Evolutionary conservation across 1,140 invertebrate genomes (phyloP).

Genomic region (Paracyclopina nana): DNA sequence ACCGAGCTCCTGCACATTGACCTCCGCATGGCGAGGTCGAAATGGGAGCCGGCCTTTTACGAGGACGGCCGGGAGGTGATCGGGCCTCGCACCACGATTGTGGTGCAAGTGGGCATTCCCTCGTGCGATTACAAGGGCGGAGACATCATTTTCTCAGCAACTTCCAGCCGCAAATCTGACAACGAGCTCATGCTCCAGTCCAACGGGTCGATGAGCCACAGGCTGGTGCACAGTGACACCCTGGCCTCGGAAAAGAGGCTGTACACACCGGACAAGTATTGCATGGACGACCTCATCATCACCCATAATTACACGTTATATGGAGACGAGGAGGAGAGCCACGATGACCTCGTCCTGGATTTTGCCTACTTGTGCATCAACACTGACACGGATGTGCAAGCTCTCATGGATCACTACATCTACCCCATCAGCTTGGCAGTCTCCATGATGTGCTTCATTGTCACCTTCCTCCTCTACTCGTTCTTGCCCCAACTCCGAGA

Average conservation of each 20-base stretch:
- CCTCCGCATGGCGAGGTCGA: no score
- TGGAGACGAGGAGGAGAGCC: not conserved
- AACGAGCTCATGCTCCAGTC: conserved; percentile 2
- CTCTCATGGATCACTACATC: not conserved
- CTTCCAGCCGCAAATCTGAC: not conserved
- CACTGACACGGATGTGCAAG: not conserved
- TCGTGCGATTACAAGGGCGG: not conserved
- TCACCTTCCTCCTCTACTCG: conserved; percentile 9
- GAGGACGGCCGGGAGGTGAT: not conserved
- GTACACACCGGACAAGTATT: not conserved
- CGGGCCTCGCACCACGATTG: not conserved
- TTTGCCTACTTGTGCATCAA: conserved; percentile 6
- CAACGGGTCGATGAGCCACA: conserved; percentile 6
- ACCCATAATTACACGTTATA: not conserved
- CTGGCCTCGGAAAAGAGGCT: not conserved
- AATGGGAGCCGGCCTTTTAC: conserved; percentile 4
- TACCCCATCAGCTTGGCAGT: conserved; percentile 6
- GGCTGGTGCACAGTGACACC: not conserved
- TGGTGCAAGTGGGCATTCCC: not conserved
- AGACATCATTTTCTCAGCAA: not conserved
- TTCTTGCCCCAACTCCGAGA: conserved; percentile 10
- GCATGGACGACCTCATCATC: conserved; percentile 3
- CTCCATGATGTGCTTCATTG: conserved; percentile 4
- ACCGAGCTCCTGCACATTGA: not conserved
- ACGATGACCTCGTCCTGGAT: not conserved